A percentile compares a stretch with the other conserved stretches of the same genome.
Evolutionary conservation across 2,113 vertebrate species (phyloP).

Genomic region (Silurus asotus): DNA sequence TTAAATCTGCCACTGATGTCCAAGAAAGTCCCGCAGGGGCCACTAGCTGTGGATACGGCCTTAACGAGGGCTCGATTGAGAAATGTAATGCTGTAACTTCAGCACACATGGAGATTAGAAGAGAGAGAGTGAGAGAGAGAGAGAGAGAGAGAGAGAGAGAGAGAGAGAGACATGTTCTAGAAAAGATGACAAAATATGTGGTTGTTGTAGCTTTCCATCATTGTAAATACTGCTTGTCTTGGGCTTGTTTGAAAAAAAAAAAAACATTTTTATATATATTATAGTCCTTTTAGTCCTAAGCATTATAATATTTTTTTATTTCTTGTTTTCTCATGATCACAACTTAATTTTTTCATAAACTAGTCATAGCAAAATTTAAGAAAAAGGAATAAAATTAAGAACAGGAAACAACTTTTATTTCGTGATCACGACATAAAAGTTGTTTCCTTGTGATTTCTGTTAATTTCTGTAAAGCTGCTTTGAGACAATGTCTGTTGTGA

Average conservation of each 20-base stretch:
- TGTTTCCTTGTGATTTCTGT: no score
- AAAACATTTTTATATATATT: no score
- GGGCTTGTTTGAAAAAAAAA: background rate
- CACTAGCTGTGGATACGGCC: background rate
- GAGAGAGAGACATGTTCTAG: slow-evolving; percentile 25
- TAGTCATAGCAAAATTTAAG: no score
- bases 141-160: slow-evolving; percentile 2
- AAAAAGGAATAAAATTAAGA: no score
- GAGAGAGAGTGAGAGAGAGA: slow-evolving; percentile 8
- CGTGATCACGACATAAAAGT: no score
- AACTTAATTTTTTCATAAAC: no score
- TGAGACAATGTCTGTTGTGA: no score
- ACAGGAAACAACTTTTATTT: no score
- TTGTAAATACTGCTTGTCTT: slow-evolving; percentile 15
- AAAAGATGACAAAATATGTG: slow-evolving; percentile 29
- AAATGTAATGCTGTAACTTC: slow-evolving; percentile 17
- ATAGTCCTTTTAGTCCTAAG: no score
- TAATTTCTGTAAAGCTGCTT: no score
- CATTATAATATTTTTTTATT: no score
- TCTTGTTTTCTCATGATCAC: no score
- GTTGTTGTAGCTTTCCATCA: slow-evolving; percentile 5
- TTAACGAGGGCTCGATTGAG: slow-evolving; percentile 30
- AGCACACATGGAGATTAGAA: slow-evolving; percentile 6
- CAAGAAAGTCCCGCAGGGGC: slow-evolving; percentile 10
- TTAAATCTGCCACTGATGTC: slow-evolving; percentile 27